Base-by-base conservation (phyloP, 2,888 invertebrate species). In the Lasioglossum villosulum region DNA sequence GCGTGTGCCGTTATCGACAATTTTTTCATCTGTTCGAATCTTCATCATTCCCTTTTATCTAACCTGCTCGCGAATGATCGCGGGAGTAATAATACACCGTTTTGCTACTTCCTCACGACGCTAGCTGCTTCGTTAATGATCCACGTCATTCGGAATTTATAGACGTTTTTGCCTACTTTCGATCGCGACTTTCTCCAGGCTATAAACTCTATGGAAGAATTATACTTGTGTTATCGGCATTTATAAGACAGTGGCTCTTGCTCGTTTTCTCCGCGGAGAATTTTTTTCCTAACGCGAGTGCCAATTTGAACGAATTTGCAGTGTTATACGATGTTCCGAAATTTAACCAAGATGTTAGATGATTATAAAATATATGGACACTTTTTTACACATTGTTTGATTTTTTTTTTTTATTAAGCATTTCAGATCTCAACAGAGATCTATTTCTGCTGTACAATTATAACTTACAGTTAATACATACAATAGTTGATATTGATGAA, bases 1-100 rank as follows among this genome's bases (percentile, higher is more conserved):
- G 78, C 82, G 86, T 84, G 86, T 42, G 71, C 82, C 70, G 80
- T 71, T 48, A 73, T 66, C 34, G 56, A 42, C 30, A n/a, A 42
- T 39, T 72, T 56, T 45, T 59, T 48, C 68, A 5, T 6, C 59
- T 4, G 27, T 16, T 27, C n/a, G 80, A 78, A 56, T 48, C 45
- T 75, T 39, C 37, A 23, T n/a, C 8, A n/a, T 70, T 68, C 45
- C 70, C 76, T 74, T 68, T 37, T 37, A 39, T 56, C 30, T 14
- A 16, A 37, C 19, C 23, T 8, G 56, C 56, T 59, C 37, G n/a
- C 23, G 16, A 73, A n/a, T 23, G 66, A 27, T 56, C 48, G 19
- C 37, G n/a, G 14, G 23, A 39, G 59, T 63, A 34, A 66, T 72
- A 72, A 75, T 59, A 37, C 82, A 72, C 70, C 48, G 72, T 72